phyloP scores from a whole-genome alignment of 2,113 vertebrate genomes.

The Entelurus aequoreus region DNA sequence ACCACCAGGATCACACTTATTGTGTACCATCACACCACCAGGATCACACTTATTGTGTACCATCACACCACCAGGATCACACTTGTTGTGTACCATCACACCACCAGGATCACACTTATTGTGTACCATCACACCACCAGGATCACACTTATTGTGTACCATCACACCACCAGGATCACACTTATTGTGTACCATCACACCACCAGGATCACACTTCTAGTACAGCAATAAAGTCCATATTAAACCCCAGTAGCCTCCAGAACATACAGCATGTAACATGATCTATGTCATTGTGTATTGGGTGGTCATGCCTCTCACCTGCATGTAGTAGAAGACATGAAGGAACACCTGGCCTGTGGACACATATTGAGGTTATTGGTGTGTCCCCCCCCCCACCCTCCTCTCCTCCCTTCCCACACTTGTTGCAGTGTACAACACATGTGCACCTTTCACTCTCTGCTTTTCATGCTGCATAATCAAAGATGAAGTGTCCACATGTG shows the following conservation, averaged over 20 bases:
- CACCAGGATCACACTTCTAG: too few relatives aligned
- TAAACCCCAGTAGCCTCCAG: slow-evolving; percentile 18
- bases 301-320: slow-evolving; percentile 54
- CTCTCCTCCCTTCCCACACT: slow-evolving; percentile 19
- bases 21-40: too few relatives aligned
- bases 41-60: too few relatives aligned
- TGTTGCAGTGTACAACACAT: slow-evolving; percentile 1
- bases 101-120: too few relatives aligned
- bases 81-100: too few relatives aligned
- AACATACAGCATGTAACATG: slow-evolving; percentile 9
- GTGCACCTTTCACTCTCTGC: slow-evolving; percentile 28
- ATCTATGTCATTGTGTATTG: slow-evolving; percentile 50
- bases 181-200: too few relatives aligned
- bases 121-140: too few relatives aligned
- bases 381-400: background rate
- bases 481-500: slow-evolving; percentile 59
- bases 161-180: too few relatives aligned
- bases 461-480: slow-evolving; percentile 53
- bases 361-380: slow-evolving; percentile 22
- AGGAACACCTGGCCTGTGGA: slow-evolving; percentile 50
- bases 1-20: too few relatives aligned
- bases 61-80: too few relatives aligned
- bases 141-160: too few relatives aligned
- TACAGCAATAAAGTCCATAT: background rate
- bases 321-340: slow-evolving; percentile 28